Evolutionary conservation across 2,797 vertebrate genomes (phyloP).

Genomic region (Lepus oiostolus): DNA sequence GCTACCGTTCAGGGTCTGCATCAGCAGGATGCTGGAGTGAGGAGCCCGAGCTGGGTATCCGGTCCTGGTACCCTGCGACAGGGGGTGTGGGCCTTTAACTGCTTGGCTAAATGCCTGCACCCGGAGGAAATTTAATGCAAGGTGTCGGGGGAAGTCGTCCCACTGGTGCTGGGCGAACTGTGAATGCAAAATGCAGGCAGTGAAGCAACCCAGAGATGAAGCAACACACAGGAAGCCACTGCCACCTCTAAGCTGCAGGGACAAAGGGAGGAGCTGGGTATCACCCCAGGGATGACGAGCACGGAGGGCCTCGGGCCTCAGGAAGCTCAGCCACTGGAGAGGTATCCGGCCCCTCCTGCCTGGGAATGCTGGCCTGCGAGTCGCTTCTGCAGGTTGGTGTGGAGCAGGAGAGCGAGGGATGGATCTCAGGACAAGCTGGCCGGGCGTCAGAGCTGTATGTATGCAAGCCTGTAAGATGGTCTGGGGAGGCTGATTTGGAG

Average conservation of each 20-base stretch:
- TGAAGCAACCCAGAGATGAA: constrained; percentile 50
- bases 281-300: background rate
- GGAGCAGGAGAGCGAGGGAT: background rate
- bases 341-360: background rate
- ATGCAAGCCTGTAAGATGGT: constrained; percentile 28
- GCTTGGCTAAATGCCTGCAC: no score
- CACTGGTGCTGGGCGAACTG: background rate
- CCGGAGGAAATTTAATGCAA: background rate
- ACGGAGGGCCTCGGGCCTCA: background rate
- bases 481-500: background rate
- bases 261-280: background rate
- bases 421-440: constrained; percentile 16
- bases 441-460: constrained; percentile 35
- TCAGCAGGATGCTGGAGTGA: no score
- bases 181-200: background rate
- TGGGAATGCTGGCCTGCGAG: background rate
- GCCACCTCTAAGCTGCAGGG: constrained; percentile 3
- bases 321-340: background rate
- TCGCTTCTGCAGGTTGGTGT: background rate
- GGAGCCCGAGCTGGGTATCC: no score
- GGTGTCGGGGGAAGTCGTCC: background rate
- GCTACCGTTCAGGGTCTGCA: no score
- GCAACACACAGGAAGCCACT: constrained; percentile 50
- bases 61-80: no score
- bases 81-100: no score